Conservation (phyloP, 1,140 invertebrate genomes). For the Aricia agestis region DNA sequence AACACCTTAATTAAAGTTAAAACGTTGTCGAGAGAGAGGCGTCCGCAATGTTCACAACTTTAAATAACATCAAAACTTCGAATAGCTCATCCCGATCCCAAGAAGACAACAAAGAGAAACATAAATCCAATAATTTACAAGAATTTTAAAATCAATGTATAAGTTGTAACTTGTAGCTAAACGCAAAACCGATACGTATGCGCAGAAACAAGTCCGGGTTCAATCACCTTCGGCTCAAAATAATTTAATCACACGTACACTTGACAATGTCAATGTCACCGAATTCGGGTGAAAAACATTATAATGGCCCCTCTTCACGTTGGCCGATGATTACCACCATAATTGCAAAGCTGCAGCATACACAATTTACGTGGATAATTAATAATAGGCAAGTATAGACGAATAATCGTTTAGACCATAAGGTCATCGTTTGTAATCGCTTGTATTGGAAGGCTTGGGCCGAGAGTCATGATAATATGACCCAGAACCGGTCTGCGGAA, state of each 20-base stretch:
- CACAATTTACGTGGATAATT: too few relatives aligned
- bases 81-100: background rate
- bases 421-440: too few relatives aligned
- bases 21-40: too few relatives aligned
- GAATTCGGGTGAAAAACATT: background rate
- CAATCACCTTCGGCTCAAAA: slow-evolving; percentile 2
- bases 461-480: too few relatives aligned
- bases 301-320: background rate
- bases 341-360: too few relatives aligned
- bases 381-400: too few relatives aligned
- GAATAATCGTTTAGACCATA: too few relatives aligned
- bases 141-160: background rate
- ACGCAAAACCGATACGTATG: background rate
- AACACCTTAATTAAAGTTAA: too few relatives aligned
- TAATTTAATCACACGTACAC: slow-evolving; percentile 9
- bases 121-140: background rate
- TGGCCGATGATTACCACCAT: too few relatives aligned
- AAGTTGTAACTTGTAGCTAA: background rate
- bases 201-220: background rate
- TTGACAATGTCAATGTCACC: slow-evolving; percentile 14
- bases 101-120: background rate
- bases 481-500: too few relatives aligned
- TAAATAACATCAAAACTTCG: background rate
- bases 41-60: background rate
- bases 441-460: too few relatives aligned